A percentile compares a stretch with the other conserved stretches of the same genome.
phyloP scores from a whole-genome alignment of 1,140 invertebrate genomes.

The Saccostrea glomerata region DNA sequence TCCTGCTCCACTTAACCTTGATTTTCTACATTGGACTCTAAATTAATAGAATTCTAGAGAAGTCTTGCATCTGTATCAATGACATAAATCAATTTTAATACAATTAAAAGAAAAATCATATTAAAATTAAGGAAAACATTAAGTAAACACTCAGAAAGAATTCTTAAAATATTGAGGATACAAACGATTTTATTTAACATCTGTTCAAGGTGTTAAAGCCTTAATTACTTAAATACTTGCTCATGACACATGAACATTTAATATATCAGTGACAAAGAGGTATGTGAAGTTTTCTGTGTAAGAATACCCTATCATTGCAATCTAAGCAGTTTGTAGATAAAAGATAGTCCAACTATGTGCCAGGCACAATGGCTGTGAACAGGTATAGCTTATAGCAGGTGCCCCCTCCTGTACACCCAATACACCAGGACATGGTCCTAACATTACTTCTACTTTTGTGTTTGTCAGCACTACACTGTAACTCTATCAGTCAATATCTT shows the following conservation, averaged over 20 bases:
- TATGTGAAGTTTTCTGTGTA: background rate
- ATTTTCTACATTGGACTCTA: background rate
- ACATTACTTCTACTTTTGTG: constrained; percentile 19
- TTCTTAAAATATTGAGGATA: background rate
- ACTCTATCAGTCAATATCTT: background rate
- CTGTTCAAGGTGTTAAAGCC: background rate
- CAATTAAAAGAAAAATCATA: background rate
- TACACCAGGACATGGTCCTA: constrained; percentile 9
- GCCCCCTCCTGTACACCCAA: constrained; percentile 8
- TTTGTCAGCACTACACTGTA: background rate
- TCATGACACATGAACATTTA: constrained; percentile 24
- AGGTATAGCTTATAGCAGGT: background rate
- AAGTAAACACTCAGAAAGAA: background rate
- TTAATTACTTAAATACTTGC: constrained; percentile 18
- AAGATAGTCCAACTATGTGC: constrained; percentile 18
- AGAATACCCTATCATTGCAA: constrained; percentile 4
- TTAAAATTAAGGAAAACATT: background rate
- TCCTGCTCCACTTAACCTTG: background rate
- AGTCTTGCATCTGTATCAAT: background rate
- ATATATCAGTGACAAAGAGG: background rate
- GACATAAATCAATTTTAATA: background rate
- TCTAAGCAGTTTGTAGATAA: constrained; percentile 20
- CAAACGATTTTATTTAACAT: background rate
- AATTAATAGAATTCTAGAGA: background rate
- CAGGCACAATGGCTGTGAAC: background rate